These are phyloP conservation scores for Holcopasites calliopsidis DNA, from an alignment of 1,140 invertebrate species.

Conservation along the genomic window DNA sequence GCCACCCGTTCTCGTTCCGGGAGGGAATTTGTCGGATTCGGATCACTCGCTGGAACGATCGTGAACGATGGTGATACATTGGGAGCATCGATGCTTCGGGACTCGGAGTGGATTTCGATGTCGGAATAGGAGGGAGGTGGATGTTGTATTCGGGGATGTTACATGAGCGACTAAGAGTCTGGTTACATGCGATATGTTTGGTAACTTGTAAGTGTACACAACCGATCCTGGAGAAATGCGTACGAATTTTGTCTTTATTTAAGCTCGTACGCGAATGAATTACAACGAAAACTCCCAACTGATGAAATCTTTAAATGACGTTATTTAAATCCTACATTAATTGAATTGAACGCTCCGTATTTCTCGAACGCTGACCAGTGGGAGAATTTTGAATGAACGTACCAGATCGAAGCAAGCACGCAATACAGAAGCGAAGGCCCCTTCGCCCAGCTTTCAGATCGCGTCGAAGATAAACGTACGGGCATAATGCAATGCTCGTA, in stretches of 20 bases:
- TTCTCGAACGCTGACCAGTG: too few species aligned
- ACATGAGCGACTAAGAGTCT: background rate
- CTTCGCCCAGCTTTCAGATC: background rate
- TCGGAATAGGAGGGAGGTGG: background rate
- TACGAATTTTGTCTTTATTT: too few species aligned
- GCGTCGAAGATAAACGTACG: slow-evolving; percentile 1
- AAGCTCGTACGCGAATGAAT: too few species aligned
- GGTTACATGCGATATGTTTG: too few species aligned
- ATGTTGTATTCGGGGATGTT: background rate
- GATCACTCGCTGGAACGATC: background rate
- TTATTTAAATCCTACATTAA: too few species aligned
- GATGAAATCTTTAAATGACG: too few species aligned
- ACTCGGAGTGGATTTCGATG: background rate
- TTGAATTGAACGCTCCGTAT: too few species aligned
- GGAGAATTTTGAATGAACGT: background rate
- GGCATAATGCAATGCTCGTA: slow-evolving; percentile 31
- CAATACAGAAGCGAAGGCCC: background rate
- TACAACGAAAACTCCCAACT: too few species aligned
- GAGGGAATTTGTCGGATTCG: slow-evolving; percentile 47
- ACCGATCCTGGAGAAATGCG: too few species aligned
- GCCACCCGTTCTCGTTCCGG: slow-evolving; percentile 32
- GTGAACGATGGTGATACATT: background rate
- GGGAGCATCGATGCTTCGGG: background rate
- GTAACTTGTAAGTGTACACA: too few species aligned
- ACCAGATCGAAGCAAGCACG: background rate